phyloP scores from a whole-genome alignment of 2,888 invertebrate genomes.

The Hirtodrosophila confusa region DNA sequence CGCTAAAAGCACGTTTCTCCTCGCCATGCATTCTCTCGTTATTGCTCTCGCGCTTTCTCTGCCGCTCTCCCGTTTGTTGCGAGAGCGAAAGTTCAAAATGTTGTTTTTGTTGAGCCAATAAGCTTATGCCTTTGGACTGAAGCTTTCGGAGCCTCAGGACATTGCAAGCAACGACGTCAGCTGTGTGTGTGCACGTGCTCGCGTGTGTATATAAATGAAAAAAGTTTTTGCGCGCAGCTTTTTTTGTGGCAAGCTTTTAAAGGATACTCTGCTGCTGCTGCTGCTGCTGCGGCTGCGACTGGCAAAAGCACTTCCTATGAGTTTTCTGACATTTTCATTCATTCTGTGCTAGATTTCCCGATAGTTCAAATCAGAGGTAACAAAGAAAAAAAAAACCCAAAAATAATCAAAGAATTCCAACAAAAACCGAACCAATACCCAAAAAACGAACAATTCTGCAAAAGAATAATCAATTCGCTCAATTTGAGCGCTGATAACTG shows the following conservation, averaged over 20 bases:
- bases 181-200: slow-evolving; percentile 55
- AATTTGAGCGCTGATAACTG: slow-evolving; percentile 3
- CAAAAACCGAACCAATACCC: slow-evolving; percentile 28
- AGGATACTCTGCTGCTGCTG: slow-evolving; percentile 54
- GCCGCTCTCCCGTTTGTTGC: background rate
- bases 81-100: slow-evolving; percentile 5
- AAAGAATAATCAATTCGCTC: background rate
- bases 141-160: slow-evolving; percentile 23
- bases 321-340: slow-evolving; percentile 72
- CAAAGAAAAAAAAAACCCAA: slow-evolving; percentile 21
- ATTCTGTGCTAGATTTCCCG: slow-evolving; percentile 82
- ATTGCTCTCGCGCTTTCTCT: background rate
- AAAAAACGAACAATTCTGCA: slow-evolving; percentile 6
- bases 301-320: slow-evolving; percentile 66
- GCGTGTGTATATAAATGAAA: slow-evolving; percentile 27
- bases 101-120: slow-evolving; percentile 12
- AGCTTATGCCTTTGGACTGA: slow-evolving; percentile 24
- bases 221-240: slow-evolving; percentile 44
- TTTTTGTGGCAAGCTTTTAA: slow-evolving; percentile 51
- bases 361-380: slow-evolving; percentile 79
- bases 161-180: slow-evolving; percentile 40
- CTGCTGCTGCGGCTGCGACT: slow-evolving; percentile 17
- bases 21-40: background rate
- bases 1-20: background rate
- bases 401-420: slow-evolving; percentile 27